Evolutionary conservation across 2,797 vertebrate species (phyloP).

Genomic region (Sebastes kiyomatsui): DNA sequence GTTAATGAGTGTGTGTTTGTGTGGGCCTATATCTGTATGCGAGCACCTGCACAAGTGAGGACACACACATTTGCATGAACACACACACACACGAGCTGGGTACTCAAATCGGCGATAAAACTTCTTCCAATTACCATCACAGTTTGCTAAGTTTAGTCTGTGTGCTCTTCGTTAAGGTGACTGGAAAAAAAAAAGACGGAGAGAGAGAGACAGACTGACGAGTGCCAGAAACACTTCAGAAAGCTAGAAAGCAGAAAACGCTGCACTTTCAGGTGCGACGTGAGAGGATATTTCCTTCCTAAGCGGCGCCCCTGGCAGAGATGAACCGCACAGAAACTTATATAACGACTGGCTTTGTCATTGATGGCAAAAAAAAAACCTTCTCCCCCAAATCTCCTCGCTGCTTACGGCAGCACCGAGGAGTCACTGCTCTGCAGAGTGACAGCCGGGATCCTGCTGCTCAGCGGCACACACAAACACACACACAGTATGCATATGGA

Average conservation of each 20-base stretch:
- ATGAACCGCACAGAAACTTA: conserved; percentile 49
- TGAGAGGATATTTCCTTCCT: conserved; percentile 19
- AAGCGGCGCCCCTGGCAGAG: conserved; percentile 12
- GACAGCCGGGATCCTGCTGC: conserved; percentile 50
- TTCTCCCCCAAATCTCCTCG: conserved; percentile 59
- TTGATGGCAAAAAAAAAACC: conserved; percentile 47
- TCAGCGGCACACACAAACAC: conserved; percentile 10
- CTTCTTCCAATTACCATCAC: conserved; percentile 46
- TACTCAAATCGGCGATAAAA: conserved; percentile 20
- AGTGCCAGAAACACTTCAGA: conserved; percentile 26
- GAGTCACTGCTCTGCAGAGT: conserved; percentile 33
- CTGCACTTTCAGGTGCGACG: conserved; percentile 39
- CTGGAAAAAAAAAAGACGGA: conserved; percentile 9
- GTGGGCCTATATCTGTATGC: not conserved
- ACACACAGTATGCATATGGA: not conserved
- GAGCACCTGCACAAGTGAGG: conserved; percentile 37
- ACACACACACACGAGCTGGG: conserved; percentile 15
- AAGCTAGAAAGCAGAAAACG: conserved; percentile 26
- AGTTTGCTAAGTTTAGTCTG: conserved; percentile 32
- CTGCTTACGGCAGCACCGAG: conserved; percentile 64
- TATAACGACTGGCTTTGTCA: conserved; percentile 64
- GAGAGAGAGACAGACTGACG: conserved; percentile 7
- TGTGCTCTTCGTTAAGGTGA: conserved; percentile 7
- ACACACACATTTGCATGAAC: conserved; percentile 21
- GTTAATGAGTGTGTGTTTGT: conserved; percentile 35